phyloP scores from a whole-genome alignment of 1,140 invertebrate species.

The Dolichoris vasculosae region DNA sequence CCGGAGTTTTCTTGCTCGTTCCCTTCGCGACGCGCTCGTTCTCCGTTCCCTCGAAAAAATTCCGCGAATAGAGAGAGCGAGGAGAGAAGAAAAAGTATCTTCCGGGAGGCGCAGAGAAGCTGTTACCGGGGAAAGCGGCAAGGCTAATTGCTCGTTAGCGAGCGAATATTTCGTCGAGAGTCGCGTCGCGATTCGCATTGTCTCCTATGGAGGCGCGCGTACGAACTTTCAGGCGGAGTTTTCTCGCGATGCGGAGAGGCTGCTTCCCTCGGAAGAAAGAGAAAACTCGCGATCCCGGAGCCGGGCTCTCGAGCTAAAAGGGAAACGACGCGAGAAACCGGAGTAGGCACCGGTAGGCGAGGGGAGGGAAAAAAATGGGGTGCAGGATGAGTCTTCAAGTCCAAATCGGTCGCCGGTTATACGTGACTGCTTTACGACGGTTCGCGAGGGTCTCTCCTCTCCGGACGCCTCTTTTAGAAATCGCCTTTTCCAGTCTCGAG shows the following conservation, averaged over 20 bases:
- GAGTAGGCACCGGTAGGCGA: background rate
- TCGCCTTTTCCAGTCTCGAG: slow-evolving; percentile 6
- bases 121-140: background rate
- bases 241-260: background rate
- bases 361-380: slow-evolving; percentile 22
- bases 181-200: background rate
- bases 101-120: background rate
- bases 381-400: background rate
- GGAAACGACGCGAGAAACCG: slow-evolving; percentile 17
- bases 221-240: no score
- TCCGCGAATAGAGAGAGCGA: background rate
- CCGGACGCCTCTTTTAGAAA: slow-evolving; percentile 31
- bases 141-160: slow-evolving; percentile 44
- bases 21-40: no score
- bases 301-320: slow-evolving; percentile 2
- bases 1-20: no score
- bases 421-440: slow-evolving; percentile 23
- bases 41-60: background rate
- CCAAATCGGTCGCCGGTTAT: slow-evolving; percentile 24
- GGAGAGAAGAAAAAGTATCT: background rate
- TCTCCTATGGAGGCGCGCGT: no score
- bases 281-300: background rate
- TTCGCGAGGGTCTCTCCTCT: background rate
- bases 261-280: background rate
- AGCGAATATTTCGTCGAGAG: background rate